Conservation (phyloP, 2,888 invertebrate genomes). For the Cryptocephalus moraei region DNA sequence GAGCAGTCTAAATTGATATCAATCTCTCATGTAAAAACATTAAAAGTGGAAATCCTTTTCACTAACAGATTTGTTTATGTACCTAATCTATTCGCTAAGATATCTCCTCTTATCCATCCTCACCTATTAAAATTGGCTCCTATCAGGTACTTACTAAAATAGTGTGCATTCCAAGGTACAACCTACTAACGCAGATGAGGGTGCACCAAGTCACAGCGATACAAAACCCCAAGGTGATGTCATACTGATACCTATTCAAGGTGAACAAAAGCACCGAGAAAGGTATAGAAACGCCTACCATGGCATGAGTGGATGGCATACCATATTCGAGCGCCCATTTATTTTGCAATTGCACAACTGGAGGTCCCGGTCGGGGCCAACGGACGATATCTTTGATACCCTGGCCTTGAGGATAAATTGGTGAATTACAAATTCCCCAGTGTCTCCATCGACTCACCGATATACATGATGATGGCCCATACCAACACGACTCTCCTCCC, state of each 20-base stretch:
- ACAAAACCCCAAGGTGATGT: slow-evolving; percentile 46
- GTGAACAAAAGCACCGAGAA: slow-evolving; percentile 76
- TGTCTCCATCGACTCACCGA: slow-evolving; percentile 46
- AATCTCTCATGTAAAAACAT: no score
- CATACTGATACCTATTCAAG: slow-evolving; percentile 67
- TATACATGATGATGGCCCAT: slow-evolving; percentile 77
- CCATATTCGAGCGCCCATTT: slow-evolving; percentile 90
- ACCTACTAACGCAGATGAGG: slow-evolving; percentile 71
- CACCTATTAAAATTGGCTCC: not conserved
- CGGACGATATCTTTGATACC: slow-evolving; percentile 78
- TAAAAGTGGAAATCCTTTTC: no score
- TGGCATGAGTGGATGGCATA: slow-evolving; percentile 92
- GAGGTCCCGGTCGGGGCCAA: slow-evolving; percentile 80
- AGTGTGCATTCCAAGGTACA: slow-evolving; percentile 91
- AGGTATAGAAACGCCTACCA: slow-evolving; percentile 82
- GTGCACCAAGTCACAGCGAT: slow-evolving; percentile 59
- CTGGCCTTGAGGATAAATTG: slow-evolving; percentile 48
- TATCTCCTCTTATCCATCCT: no score
- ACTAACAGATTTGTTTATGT: no score
- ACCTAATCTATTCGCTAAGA: no score
- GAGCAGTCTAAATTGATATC: no score
- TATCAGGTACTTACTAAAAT: slow-evolving; percentile 55
- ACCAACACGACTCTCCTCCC: slow-evolving; percentile 72
- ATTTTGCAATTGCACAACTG: slow-evolving; percentile 71
- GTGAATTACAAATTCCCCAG: not conserved